Evolutionary conservation across 1,140 invertebrate species (phyloP).

Genomic region (Scylla paramamosain): DNA sequence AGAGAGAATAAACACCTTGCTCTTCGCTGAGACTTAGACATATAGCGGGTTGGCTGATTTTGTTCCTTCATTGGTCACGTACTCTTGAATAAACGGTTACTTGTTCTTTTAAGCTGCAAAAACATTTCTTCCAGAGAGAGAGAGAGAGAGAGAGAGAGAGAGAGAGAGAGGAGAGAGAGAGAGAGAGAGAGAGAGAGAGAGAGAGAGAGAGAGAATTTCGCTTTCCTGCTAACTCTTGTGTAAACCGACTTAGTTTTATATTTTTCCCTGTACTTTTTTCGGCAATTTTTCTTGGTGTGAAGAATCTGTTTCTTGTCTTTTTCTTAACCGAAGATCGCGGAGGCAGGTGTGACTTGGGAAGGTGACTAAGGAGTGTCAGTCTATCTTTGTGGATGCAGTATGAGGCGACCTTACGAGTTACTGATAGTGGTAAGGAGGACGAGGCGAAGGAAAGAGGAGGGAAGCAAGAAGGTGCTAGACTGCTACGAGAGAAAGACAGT

Average conservation of each 20-base stretch:
- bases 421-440: not conserved
- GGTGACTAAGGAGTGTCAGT: too few relatives aligned
- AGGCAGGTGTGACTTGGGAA: too few relatives aligned
- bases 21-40: too few relatives aligned
- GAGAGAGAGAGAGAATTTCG: constrained; percentile 22
- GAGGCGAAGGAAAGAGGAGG: not conserved
- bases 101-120: too few relatives aligned
- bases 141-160: constrained; percentile 26
- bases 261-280: not conserved
- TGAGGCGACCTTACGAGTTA: too few relatives aligned
- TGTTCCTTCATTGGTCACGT: too few relatives aligned
- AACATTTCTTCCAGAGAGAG: not conserved
- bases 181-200: not conserved
- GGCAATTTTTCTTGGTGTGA: not conserved
- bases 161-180: constrained; percentile 27
- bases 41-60: too few relatives aligned
- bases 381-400: too few relatives aligned
- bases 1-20: too few relatives aligned
- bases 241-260: constrained; percentile 12
- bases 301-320: not conserved
- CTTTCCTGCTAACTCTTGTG: not conserved
- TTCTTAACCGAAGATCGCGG: not conserved
- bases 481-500: not conserved
- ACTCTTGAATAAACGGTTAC: too few relatives aligned
- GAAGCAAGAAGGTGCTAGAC: too few relatives aligned